phyloP scores from a whole-genome alignment of 2,113 vertebrate genomes.

The Nothocercus julius region DNA sequence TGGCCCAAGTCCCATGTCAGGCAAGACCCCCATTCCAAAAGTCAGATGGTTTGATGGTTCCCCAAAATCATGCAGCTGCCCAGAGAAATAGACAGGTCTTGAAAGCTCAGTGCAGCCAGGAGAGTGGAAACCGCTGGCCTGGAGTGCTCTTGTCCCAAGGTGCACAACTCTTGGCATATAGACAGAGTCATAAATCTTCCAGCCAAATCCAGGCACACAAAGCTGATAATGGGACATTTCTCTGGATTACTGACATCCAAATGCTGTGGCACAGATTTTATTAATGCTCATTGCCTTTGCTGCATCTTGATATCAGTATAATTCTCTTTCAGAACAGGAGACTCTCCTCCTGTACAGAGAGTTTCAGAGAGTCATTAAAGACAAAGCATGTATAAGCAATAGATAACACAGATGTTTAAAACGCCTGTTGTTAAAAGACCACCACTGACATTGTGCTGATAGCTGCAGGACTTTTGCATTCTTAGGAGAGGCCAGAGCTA shows the following conservation, averaged over 20 bases:
- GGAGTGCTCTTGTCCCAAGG: not conserved
- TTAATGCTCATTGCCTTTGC: not conserved
- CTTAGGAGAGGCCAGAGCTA: not conserved
- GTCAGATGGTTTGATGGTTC: not conserved
- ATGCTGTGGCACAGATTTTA: not conserved
- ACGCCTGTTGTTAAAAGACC: not conserved
- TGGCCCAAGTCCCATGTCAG: accelerated
- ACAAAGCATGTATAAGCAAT: not conserved
- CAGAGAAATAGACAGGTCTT: not conserved
- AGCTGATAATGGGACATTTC: not conserved
- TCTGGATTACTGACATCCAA: not conserved
- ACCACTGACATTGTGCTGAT: not conserved
- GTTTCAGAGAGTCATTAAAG: not conserved
- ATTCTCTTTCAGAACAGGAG: not conserved
- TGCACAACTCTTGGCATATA: not conserved
- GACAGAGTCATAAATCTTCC: not conserved
- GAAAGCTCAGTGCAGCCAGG: not conserved
- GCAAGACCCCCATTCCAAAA: not conserved
- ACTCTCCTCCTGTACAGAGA: not conserved
- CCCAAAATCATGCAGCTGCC: not conserved
- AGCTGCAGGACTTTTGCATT: not conserved
- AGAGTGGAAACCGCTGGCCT: not conserved
- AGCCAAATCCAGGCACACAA: not conserved
- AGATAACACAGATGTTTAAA: not conserved
- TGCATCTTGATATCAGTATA: not conserved